Evolutionary conservation across 2,113 vertebrate genomes (phyloP), one percentile per base, ranked within the genome.

Genomic region (Suncus etruscus): DNA sequence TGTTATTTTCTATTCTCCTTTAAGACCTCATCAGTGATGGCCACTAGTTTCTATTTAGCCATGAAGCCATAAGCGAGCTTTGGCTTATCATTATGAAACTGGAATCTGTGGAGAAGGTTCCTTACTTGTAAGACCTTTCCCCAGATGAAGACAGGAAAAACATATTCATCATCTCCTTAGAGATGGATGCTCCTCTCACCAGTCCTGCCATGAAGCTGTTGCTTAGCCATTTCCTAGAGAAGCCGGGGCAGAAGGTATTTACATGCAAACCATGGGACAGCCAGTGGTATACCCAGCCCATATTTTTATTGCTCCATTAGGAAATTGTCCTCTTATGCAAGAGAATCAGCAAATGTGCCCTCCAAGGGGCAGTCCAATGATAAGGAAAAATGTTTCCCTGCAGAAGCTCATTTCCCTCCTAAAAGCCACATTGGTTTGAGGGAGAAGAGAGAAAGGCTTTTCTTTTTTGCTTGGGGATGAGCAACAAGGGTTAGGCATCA

Each of bases 311-410:
- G 25, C 32, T 6, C 3, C 83, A 31, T 14, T n/a, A 83, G 94
- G 89, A 96, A 96, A 94, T 87, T 95, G 95, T 92, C 96, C 94
- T 96, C 87, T 96, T 89, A 58, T 8, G 75, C 90, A 92, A 96
- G 95, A 94, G 86, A 91, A 74, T 66, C 8, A 93, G 15, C 58
- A 47, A 87, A 83, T 85, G 86, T 87, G 3, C 70, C 63, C 94
- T 31, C 89, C 91, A 82, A 70, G 51, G 92, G 85, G 89, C 89
- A 31, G 74, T 93, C 93, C 84, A 18, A 31, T 91, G 96, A 94
- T 91, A 94, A 95, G 94, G 91, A 92, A 95, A 8, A 94, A 92
- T 89, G 65, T 91, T 72, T 90, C 85, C 63, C 18, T 20, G 50
- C 16, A 39, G 66, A 25, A 61, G 39, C 80, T 58, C 72, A 61